A percentile compares a stretch with the other conserved stretches of the same genome.
Conservation (phyloP, 2,888 invertebrate species). For the Chrysolina haemoptera region DNA sequence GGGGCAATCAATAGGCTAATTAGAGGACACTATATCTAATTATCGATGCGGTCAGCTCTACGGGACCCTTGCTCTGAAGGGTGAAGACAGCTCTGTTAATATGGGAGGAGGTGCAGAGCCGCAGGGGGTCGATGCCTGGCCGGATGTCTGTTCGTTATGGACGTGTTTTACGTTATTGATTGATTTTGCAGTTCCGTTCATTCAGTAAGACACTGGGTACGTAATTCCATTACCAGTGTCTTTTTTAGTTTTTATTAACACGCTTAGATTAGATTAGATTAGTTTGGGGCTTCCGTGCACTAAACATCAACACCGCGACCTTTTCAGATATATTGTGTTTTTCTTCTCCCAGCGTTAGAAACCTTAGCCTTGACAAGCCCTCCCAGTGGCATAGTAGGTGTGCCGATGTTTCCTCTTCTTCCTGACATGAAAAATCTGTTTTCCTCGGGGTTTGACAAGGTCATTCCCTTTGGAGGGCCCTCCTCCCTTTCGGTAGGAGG, state of each 20-base stretch:
- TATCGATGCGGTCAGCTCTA: constrained; percentile 58
- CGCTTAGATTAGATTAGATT: too few relatives aligned
- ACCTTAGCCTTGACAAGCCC: too few relatives aligned
- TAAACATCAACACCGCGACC: too few relatives aligned
- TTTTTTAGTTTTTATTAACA: not conserved
- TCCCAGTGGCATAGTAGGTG: too few relatives aligned
- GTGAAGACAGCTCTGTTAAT: constrained; percentile 26
- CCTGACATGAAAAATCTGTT: too few relatives aligned
- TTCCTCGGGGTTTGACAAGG: too few relatives aligned
- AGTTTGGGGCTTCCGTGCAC: too few relatives aligned
- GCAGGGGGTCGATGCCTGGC: constrained; percentile 21
- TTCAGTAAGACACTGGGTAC: not conserved
- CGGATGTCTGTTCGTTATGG: constrained; percentile 5
- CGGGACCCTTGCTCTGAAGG: constrained; percentile 24
- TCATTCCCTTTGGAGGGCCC: too few relatives aligned
- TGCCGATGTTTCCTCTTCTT: too few relatives aligned
- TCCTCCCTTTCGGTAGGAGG: too few relatives aligned
- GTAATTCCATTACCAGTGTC: not conserved
- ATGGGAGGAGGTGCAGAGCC: constrained; percentile 17
- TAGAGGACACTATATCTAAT: constrained; percentile 70
- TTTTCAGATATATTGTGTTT: too few relatives aligned
- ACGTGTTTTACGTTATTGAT: constrained; percentile 15
- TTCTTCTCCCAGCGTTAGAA: too few relatives aligned
- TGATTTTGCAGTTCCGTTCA: not conserved
- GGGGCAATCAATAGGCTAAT: constrained; percentile 72